Conservation (phyloP, 2,888 invertebrate species). For the Drosophila recens region DNA sequence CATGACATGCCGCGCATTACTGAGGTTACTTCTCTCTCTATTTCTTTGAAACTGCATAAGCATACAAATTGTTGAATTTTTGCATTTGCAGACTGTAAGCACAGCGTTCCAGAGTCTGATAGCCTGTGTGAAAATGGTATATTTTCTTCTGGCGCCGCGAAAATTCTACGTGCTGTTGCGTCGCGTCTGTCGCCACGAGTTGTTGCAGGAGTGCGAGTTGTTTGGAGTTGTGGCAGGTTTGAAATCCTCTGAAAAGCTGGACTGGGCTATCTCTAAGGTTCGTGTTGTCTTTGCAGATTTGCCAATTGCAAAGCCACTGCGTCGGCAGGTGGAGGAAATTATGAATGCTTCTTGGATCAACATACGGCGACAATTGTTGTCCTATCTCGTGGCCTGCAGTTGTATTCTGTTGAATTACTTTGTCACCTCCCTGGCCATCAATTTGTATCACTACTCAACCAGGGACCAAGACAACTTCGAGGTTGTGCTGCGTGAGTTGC, state of each 20-base stretch:
- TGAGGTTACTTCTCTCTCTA: conserved; percentile 57
- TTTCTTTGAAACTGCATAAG: conserved; percentile 15
- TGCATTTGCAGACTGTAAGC: conserved; percentile 55
- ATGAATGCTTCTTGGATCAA: conserved; percentile 70
- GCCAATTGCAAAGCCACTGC: conserved; percentile 52
- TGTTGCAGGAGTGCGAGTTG: conserved; percentile 68
- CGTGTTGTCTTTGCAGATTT: conserved; percentile 57
- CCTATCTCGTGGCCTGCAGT: conserved; percentile 62
- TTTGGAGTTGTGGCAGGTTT: conserved; percentile 56
- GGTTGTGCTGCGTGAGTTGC: conserved; percentile 67
- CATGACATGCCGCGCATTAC: conserved; percentile 66
- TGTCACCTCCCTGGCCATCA: conserved; percentile 57
- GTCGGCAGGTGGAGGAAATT: conserved; percentile 56
- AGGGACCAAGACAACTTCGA: conserved; percentile 41
- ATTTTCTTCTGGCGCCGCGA: conserved; percentile 66
- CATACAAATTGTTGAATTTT: conserved; percentile 37
- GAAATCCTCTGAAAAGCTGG: not conserved
- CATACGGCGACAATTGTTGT: conserved; percentile 69
- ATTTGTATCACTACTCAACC: conserved; percentile 58
- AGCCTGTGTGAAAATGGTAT: conserved; percentile 69
- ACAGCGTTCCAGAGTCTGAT: conserved; percentile 63
- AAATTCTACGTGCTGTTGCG: conserved; percentile 64
- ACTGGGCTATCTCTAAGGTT: not conserved
- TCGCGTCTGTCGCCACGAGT: conserved; percentile 63
- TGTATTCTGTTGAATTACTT: conserved; percentile 67